Conservation (phyloP, 2,113 vertebrate species). For the Sisor rabdophorus region DNA sequence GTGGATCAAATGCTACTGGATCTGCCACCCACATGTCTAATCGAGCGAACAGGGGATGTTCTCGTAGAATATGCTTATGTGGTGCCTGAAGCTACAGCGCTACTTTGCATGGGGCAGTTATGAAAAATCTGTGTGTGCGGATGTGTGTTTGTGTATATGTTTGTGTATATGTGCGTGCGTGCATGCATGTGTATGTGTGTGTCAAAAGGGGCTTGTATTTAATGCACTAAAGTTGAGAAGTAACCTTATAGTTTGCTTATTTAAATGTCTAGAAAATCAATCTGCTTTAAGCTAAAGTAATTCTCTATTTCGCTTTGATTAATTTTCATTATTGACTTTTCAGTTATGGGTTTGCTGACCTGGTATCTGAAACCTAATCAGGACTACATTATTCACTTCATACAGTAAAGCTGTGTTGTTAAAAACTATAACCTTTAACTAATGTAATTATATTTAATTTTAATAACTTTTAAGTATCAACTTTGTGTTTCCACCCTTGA, state of each 20-base stretch:
- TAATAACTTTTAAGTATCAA: no score
- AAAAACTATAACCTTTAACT: neutral
- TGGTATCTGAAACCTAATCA: neutral
- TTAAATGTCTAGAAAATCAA: constrained; percentile 13
- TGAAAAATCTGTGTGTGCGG: neutral
- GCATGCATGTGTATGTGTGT: neutral
- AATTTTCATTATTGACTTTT: neutral
- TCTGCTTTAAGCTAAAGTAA: neutral
- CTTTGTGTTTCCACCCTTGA: neutral
- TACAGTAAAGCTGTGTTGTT: neutral
- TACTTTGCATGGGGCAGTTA: constrained; percentile 19
- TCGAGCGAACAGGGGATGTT: neutral
- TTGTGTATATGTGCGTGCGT: neutral
- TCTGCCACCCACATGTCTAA: neutral
- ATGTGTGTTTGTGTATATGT: neutral
- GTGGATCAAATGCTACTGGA: neutral
- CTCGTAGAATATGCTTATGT: neutral
- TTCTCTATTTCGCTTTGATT: neutral
- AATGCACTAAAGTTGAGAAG: no score
- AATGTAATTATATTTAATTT: neutral
- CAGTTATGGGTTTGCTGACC: neutral
- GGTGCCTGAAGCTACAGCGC: neutral
- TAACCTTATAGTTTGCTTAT: constrained; percentile 5
- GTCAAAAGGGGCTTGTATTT: neutral
- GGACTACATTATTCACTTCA: neutral